Evolutionary conservation across 2,888 invertebrate genomes (phyloP), one percentile per base, ranked within the genome.

Genomic region (Pegoplata infirma): DNA sequence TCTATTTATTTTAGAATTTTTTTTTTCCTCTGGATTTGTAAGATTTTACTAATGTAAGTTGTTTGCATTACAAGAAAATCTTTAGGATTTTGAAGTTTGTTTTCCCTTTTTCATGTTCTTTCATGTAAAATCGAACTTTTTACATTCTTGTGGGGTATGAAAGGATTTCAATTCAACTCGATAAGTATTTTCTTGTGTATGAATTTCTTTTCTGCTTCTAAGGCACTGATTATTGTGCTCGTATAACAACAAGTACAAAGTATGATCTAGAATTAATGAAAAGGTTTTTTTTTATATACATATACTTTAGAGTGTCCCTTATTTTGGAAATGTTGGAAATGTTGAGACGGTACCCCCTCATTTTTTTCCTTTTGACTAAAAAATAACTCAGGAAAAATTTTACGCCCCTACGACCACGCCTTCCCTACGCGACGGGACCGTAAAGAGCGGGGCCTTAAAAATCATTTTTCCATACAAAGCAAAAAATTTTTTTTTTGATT

Each of bases 31-130:
- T 7, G 23, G 47, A 53, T 72, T 72, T 44, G 28, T 21, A 58
- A 61, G 55, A 59, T 69, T 74, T 61, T 36, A 25, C 68, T 59
- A 44, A 59, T 66, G 68, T 69, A 61, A 69, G 46, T 49, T 73
- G 49, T 74, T 74, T 59, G 73, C 58, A 59, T 74, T 78, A 69
- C 53, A 64, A 64, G 40, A 23, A 74, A 55, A 61, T 78, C 73
- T 66, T 68, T 5, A 55, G 36, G 53, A 78, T 74, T 69, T 58
- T 19, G 17, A 59, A 53, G 32, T 61, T 66, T 58, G 6, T 53
- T 49, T 56, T 61, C 25, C 8, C 14, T 21, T 53, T 21, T 56
- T 40, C 8, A 17, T 68, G 7, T 46, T 64, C 23, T 32, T 74
- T 47, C 40, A 46, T 55, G 51, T 28, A 32, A 66, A 78, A 78